These are phyloP conservation scores for Philopedon plagiatum DNA, from an alignment of 2,888 invertebrate genomes.

Conservation along the genomic window DNA sequence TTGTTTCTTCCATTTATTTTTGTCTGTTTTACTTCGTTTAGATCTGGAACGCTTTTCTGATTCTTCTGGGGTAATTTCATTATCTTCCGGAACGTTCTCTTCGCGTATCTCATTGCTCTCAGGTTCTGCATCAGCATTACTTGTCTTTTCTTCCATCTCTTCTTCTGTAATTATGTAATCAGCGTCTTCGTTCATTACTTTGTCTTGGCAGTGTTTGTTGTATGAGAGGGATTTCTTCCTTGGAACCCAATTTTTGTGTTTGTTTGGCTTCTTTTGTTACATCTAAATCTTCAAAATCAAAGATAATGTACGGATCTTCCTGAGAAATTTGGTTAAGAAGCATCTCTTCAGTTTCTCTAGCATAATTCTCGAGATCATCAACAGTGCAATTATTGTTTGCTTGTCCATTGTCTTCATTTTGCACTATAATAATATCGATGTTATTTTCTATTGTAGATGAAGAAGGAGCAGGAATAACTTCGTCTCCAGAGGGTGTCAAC, in stretches of 20 bases:
- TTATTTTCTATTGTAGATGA: background rate
- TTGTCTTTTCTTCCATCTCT: constrained; percentile 29
- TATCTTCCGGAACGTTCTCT: too few relatives aligned
- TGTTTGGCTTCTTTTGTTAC: too few relatives aligned
- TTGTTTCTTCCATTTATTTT: too few relatives aligned
- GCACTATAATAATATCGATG: too few relatives aligned
- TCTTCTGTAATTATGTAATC: constrained; percentile 33
- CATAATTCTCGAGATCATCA: too few relatives aligned
- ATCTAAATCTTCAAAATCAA: constrained; percentile 6
- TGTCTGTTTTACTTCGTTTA: too few relatives aligned
- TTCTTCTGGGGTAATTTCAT: too few relatives aligned
- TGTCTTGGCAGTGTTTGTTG: constrained; percentile 20
- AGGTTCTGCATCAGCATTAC: constrained; percentile 19
- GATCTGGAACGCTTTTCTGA: too few relatives aligned
- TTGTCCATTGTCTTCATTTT: constrained; percentile 16
- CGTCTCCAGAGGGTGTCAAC: constrained; percentile 6
- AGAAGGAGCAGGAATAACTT: background rate
- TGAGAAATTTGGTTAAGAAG: constrained; percentile 15
- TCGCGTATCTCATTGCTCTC: constrained; percentile 25
- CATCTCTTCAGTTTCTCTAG: too few relatives aligned
- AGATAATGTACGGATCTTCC: constrained; percentile 12
- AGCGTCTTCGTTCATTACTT: constrained; percentile 27
- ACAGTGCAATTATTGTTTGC: constrained; percentile 12
- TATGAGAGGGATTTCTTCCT: constrained; percentile 12
- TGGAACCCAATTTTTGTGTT: constrained; percentile 29